Conservation (phyloP, 1,140 invertebrate genomes). For the Pseudomyrmex concolor region DNA sequence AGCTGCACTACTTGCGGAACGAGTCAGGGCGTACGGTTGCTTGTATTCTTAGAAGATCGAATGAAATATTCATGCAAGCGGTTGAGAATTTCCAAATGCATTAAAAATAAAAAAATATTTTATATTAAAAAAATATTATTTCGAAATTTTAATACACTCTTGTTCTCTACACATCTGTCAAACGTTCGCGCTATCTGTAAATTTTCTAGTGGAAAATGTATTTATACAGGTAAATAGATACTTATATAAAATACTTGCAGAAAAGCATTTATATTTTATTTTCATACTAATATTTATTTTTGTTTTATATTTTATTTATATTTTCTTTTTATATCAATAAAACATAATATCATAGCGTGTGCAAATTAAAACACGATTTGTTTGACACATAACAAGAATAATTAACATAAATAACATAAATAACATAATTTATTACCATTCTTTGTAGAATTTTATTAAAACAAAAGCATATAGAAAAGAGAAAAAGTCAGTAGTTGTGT, state of each 20-base stretch:
- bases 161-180: neutral
- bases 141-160: too few species aligned
- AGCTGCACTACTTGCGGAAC: constrained; percentile 31
- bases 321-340: too few species aligned
- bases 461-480: neutral
- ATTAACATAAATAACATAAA: neutral
- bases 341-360: neutral
- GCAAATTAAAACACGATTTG: constrained; percentile 17
- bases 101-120: neutral
- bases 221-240: neutral
- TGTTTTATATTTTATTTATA: too few species aligned
- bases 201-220: neutral
- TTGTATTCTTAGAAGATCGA: constrained; percentile 18
- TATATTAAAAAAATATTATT: too few species aligned
- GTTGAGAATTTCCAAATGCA: constrained; percentile 4
- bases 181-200: neutral
- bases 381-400: neutral
- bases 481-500: neutral
- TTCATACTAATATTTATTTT: too few species aligned
- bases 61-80: constrained; percentile 41
- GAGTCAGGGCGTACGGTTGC: neutral
- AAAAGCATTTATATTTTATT: too few species aligned
- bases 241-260: neutral
- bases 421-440: too few species aligned
- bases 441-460: constrained; percentile 27